phyloP scores from a whole-genome alignment of 2,797 vertebrate species.

The Huso huso region DNA sequence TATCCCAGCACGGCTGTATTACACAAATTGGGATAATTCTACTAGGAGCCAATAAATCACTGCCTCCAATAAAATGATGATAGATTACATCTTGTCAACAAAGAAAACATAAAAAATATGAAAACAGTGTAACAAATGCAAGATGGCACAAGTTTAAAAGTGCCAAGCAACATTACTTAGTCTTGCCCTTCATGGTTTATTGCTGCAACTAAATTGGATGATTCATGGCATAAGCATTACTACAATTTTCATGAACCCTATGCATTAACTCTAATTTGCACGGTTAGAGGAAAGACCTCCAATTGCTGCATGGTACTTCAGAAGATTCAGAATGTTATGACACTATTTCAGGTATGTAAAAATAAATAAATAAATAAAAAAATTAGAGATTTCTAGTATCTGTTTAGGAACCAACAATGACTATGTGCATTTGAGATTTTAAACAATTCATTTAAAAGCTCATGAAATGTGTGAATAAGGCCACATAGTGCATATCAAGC shows the following conservation, averaged over 20 bases:
- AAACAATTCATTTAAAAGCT: too few species aligned
- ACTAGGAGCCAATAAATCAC: too few species aligned
- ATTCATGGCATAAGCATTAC: not conserved
- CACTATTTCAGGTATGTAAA: too few species aligned
- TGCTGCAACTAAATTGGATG: not conserved
- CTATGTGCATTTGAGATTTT: too few species aligned
- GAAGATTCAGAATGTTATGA: not conserved
- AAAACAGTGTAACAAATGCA: not conserved
- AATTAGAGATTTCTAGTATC: too few species aligned
- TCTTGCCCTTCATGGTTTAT: not conserved
- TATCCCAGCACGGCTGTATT: not conserved
- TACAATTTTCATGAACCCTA: not conserved
- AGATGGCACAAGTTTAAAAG: not conserved
- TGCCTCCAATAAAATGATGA: too few species aligned
- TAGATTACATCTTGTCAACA: not conserved
- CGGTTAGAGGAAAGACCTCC: not conserved
- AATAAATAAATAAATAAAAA: too few species aligned
- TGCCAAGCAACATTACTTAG: not conserved
- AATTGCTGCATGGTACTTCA: not conserved
- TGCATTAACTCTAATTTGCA: not conserved
- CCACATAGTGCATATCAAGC: not conserved
- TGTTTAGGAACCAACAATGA: too few species aligned
- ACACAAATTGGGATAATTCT: too few species aligned
- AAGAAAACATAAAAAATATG: not conserved
- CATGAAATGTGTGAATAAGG: not conserved